phyloP scores from a whole-genome alignment of 2,888 invertebrate species.

The Cephus pygmeus region DNA sequence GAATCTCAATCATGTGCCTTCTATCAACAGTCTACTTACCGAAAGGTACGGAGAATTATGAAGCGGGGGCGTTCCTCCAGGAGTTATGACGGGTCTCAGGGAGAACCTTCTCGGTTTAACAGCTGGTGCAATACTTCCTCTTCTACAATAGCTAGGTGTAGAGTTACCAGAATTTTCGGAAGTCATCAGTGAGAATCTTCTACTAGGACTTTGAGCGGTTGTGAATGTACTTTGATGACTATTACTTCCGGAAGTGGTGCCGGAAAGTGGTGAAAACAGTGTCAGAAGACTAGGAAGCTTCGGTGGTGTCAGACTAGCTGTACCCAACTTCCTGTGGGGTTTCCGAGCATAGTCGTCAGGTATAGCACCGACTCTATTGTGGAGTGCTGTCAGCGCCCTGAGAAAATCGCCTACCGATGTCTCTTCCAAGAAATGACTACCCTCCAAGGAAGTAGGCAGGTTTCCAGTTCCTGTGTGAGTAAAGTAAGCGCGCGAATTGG shows the following conservation, averaged over 20 bases:
- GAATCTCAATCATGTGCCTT: neutral
- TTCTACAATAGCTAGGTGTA: conserved; percentile 43
- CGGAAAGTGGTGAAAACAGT: conserved; percentile 63
- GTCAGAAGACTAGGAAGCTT: conserved; percentile 67
- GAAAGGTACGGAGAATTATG: conserved; percentile 42
- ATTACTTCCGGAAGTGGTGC: conserved; percentile 33
- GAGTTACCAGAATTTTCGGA: conserved; percentile 39
- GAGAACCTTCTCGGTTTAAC: conserved; percentile 53
- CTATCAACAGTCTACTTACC: conserved; percentile 15
- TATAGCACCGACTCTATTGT: conserved; percentile 66
- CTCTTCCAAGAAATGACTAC: conserved; percentile 78
- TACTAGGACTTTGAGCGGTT: conserved; percentile 21
- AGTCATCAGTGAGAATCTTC: conserved; percentile 52
- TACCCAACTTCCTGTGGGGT: conserved; percentile 70
- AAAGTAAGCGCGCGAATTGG: conserved; percentile 63
- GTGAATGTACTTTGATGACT: conserved; percentile 54
- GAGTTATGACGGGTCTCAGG: conserved; percentile 53
- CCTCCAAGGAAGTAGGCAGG: conserved; percentile 57
- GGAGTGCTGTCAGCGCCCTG: conserved; percentile 79
- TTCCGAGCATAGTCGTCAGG: conserved; percentile 52
- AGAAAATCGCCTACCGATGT: conserved; percentile 86
- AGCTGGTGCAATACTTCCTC: conserved; percentile 42
- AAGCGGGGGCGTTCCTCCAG: conserved; percentile 43
- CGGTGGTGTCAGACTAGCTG: conserved; percentile 68
- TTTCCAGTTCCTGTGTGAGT: conserved; percentile 50